Percentiles rank a stretch among this genome's conserved stretches.
Evolutionary conservation across 2,113 vertebrate species (phyloP).

Genomic region (Tylochromis polylepis): DNA sequence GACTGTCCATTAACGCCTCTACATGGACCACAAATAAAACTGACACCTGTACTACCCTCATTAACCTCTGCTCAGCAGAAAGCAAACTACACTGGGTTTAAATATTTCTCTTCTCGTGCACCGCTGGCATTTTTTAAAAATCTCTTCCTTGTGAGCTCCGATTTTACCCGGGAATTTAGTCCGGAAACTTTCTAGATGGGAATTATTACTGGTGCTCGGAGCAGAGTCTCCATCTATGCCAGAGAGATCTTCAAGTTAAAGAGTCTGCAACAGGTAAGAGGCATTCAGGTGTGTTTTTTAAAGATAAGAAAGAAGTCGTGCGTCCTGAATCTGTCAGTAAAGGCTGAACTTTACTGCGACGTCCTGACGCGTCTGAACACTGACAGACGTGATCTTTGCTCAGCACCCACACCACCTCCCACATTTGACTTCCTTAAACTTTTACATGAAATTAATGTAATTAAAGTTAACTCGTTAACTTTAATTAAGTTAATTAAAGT

Average conservation of each 20-base stretch:
- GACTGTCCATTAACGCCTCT: rapidly evolving
- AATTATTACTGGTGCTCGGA: no score
- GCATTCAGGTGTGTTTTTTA: neutral
- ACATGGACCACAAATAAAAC: neutral
- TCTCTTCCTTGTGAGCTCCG: neutral
- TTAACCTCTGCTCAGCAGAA: neutral
- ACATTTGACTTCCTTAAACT: neutral
- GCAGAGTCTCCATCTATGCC: neutral
- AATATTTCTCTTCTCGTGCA: neutral
- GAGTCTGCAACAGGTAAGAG: neutral
- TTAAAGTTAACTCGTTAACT: no score
- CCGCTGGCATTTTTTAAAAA: neutral
- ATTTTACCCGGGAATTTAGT: neutral
- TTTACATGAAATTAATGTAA: neutral
- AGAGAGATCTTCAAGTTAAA: neutral
- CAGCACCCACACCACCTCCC: neutral
- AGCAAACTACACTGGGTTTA: neutral
- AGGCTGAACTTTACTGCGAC: no score
- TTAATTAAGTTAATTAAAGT: no score
- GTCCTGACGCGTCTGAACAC: neutral
- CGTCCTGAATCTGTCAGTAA: neutral
- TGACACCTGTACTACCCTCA: rapidly evolving
- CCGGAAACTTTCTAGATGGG: neutral
- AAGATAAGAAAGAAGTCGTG: neutral
- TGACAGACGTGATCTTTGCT: neutral